Conservation (phyloP, 1,140 invertebrate species). For the Drosophila yakuba region DNA sequence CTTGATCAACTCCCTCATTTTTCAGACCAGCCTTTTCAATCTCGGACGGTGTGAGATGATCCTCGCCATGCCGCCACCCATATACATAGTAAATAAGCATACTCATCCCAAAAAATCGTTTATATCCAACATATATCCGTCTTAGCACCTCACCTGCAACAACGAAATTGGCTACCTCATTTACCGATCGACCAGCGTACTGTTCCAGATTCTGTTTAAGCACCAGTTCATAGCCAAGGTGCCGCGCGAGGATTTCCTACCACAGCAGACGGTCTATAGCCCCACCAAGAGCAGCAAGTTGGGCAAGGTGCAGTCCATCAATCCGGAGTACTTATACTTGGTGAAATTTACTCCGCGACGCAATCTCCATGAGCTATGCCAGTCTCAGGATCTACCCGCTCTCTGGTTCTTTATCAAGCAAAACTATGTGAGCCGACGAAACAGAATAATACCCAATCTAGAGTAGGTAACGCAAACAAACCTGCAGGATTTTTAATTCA, state of each 20-base stretch:
- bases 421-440: constrained; percentile 86
- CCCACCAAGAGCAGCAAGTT: constrained; percentile 62
- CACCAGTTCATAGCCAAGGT: constrained; percentile 85
- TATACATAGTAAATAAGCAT: constrained; percentile 85
- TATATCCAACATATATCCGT: background rate
- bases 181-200: constrained; percentile 85
- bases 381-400: constrained; percentile 85
- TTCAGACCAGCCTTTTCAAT: constrained; percentile 85
- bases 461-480: constrained; percentile 85
- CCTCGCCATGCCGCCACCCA: constrained; percentile 85
- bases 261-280: constrained; percentile 84
- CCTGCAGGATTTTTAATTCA: background rate
- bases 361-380: constrained; percentile 85
- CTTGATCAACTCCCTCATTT: constrained; percentile 86
- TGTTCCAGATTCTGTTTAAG: constrained; percentile 87
- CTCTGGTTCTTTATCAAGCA: constrained; percentile 88
- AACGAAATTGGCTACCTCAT: constrained; percentile 79
- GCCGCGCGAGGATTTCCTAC: constrained; percentile 86
- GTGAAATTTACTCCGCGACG: constrained; percentile 86
- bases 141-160: constrained; percentile 70
- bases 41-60: constrained; percentile 86
- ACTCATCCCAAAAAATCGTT: background rate
- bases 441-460: constrained; percentile 87
- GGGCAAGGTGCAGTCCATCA: constrained; percentile 80
- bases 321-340: constrained; percentile 86